phyloP scores from a whole-genome alignment of 2,113 vertebrate genomes.

The Chaetorhynchus papuensis region DNA sequence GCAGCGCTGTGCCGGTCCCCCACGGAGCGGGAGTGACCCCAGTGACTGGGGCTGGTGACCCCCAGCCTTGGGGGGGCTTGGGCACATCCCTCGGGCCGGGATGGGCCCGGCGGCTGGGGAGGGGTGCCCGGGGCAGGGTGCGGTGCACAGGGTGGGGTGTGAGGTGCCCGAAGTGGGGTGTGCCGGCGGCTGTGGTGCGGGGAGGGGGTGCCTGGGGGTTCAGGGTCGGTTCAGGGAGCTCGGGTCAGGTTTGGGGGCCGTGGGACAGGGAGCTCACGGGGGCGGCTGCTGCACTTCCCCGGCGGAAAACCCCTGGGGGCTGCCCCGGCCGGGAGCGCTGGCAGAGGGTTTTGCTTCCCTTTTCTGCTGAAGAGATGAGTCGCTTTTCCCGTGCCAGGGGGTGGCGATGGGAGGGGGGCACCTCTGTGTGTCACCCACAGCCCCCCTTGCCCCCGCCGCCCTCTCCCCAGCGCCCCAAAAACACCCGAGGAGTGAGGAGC shows the following conservation, averaged over 20 bases:
- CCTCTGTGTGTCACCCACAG: not conserved
- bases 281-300: not conserved
- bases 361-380: not conserved
- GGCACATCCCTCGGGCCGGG: not conserved
- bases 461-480: not conserved
- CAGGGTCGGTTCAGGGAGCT: not conserved
- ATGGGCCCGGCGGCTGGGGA: not conserved
- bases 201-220: not conserved
- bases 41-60: fast-evolving
- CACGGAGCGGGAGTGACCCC: not conserved
- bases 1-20: fast-evolving
- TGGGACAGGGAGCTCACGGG: not conserved
- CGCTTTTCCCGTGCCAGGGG: not conserved
- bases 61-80: fast-evolving
- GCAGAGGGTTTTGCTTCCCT: constrained; percentile 15
- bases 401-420: not conserved
- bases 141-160: not conserved
- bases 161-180: fast-evolving
- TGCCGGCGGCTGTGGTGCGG: not conserved
- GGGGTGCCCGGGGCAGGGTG: not conserved
- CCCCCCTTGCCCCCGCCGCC: not conserved
- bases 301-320: not conserved
- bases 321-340: not conserved
- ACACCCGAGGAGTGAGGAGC: fast-evolving
- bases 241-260: not conserved